Percentiles rank a stretch among this genome's conserved stretches.
phyloP scores from a whole-genome alignment of 1,140 invertebrate genomes.

The Drosophila grimshawi region DNA sequence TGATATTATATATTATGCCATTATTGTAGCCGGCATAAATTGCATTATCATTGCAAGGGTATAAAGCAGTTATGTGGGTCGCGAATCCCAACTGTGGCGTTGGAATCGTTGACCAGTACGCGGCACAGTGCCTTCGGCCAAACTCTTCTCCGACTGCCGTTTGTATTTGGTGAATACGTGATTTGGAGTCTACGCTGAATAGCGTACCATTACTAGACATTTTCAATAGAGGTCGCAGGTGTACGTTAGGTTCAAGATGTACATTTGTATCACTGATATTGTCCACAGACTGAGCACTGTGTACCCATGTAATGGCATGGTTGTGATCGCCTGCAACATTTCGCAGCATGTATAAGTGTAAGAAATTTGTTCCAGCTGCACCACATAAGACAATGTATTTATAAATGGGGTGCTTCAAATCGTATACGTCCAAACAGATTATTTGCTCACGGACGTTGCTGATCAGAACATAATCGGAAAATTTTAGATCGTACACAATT shows the following conservation, averaged over 20 bases:
- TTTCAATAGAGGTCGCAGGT: conserved; percentile 51
- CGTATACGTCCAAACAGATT: conserved; percentile 70
- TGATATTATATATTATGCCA: conserved; percentile 56
- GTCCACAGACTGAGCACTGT: conserved; percentile 32
- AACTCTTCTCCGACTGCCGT: conserved; percentile 4
- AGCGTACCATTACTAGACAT: conserved; percentile 39
- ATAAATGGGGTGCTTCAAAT: conserved; percentile 44
- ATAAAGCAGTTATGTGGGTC: conserved; percentile 54
- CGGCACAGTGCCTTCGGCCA: conserved; percentile 6
- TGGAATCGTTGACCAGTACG: conserved; percentile 57
- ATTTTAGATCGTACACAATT: conserved; percentile 63
- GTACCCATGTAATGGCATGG: conserved; percentile 53
- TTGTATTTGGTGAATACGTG: conserved; percentile 65
- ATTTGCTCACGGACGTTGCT: conserved; percentile 80
- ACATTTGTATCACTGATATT: conserved; percentile 9
- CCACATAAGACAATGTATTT: conserved; percentile 78
- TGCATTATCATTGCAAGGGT: conserved; percentile 22
- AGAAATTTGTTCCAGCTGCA: conserved; percentile 45
- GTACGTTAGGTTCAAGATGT: conserved; percentile 57
- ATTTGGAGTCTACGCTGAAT: conserved; percentile 65
- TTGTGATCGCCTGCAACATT: conserved; percentile 3
- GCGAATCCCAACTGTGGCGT: conserved; percentile 31
- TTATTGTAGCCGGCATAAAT: conserved; percentile 59
- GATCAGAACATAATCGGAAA: conserved; percentile 41
- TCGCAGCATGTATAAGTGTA: conserved; percentile 65